Evolutionary conservation across 2,797 vertebrate species (phyloP).

Genomic region (Threskiornis aethiopicus): DNA sequence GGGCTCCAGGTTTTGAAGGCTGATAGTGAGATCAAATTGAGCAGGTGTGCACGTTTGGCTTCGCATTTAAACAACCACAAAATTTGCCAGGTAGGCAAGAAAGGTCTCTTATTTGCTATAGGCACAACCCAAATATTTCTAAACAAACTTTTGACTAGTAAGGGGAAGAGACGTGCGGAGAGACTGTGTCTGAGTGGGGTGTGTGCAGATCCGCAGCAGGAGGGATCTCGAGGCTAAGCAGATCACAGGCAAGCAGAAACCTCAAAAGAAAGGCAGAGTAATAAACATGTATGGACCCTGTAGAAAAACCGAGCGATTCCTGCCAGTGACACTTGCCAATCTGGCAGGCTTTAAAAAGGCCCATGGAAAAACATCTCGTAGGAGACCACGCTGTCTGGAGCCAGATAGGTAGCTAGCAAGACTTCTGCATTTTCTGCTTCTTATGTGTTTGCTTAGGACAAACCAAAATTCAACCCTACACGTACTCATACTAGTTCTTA

Average conservation of each 20-base stretch:
- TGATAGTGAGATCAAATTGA: neutral
- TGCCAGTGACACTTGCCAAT: neutral
- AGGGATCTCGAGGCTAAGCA: neutral
- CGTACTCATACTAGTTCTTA: neutral
- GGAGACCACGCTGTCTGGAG: neutral
- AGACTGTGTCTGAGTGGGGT: neutral
- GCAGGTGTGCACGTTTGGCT: neutral
- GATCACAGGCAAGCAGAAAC: neutral
- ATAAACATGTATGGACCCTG: neutral
- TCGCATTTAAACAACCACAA: neutral
- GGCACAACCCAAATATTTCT: neutral
- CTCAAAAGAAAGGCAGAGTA: neutral
- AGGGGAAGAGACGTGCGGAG: neutral
- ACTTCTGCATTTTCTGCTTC: neutral
- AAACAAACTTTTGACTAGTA: neutral
- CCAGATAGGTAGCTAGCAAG: neutral
- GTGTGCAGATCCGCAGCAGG: neutral
- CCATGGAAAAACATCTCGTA: neutral
- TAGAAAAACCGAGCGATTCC: neutral
- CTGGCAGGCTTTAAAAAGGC: neutral
- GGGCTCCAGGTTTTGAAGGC: neutral
- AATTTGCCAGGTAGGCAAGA: neutral
- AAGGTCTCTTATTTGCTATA: neutral
- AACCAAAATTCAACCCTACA: neutral
- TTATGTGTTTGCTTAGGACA: neutral